Conservation (phyloP, 2,113 vertebrate genomes). For the Rhinichthys klamathensis region DNA sequence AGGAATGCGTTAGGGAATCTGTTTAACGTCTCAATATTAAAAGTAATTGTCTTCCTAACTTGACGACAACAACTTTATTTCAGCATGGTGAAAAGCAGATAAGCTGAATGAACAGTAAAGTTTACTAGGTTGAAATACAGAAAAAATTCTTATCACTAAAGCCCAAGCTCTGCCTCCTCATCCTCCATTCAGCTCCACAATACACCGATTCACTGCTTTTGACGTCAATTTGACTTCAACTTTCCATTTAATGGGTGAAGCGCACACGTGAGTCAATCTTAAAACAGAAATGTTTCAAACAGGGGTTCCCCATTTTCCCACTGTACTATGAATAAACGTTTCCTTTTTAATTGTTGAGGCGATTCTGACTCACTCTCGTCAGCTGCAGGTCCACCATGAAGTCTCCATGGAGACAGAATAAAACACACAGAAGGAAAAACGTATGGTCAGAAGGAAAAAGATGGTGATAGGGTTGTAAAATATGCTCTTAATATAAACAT, state of each 20-base stretch:
- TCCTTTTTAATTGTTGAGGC: slow-evolving; percentile 6
- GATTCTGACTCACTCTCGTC: slow-evolving; percentile 39
- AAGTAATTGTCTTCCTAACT: neutral
- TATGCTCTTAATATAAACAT: slow-evolving; percentile 26
- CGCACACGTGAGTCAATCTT: slow-evolving; percentile 15
- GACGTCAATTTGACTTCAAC: slow-evolving; percentile 5
- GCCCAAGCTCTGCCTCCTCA: neutral
- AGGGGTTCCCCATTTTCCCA: slow-evolving; percentile 22
- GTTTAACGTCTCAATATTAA: neutral
- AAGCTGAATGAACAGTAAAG: neutral
- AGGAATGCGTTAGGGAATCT: neutral
- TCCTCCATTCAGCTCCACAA: neutral
- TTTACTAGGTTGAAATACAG: neutral
- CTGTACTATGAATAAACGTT: slow-evolving; percentile 24
- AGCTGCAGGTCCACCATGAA: neutral
- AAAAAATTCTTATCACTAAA: neutral
- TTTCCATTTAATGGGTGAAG: slow-evolving; percentile 34
- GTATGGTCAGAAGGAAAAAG: slow-evolving; percentile 11
- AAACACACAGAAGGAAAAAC: neutral
- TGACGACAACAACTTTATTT: neutral
- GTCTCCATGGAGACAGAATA: neutral
- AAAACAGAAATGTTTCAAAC: slow-evolving; percentile 42
- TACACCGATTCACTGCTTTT: slow-evolving; percentile 6
- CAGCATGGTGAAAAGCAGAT: neutral
- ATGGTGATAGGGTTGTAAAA: neutral